Conservation (phyloP, 2,888 invertebrate species). For the Prionchulus punctatus region DNA sequence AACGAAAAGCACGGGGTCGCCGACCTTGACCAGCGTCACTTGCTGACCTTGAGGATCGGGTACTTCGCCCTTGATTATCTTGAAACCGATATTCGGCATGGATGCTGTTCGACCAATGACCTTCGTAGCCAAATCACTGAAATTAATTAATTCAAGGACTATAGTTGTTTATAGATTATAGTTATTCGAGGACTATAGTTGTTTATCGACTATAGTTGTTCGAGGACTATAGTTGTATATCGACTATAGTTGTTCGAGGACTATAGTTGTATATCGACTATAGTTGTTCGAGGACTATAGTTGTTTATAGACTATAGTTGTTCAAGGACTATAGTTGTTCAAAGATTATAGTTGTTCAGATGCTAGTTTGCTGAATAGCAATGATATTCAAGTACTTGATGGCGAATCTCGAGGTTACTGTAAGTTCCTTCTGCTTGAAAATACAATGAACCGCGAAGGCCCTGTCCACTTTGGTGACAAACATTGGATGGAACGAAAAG, state of each 20-base stretch:
- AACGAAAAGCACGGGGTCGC: conserved; percentile 17
- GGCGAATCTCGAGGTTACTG: conserved; percentile 15
- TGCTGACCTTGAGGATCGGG: conserved; percentile 3
- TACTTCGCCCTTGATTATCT: conserved; percentile 14
- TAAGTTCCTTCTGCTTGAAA: conserved; percentile 16
- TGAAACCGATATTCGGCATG: conserved; percentile 14
- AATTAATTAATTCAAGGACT: too few species aligned
- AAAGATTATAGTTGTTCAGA: not conserved
- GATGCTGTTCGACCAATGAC: conserved; percentile 13
- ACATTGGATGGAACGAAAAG: conserved; percentile 18
- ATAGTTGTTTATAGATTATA: too few species aligned
- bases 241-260: too few species aligned
- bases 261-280: too few species aligned
- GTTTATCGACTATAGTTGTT: too few species aligned
- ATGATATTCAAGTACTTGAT: conserved; percentile 3
- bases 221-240: too few species aligned
- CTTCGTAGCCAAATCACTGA: conserved; percentile 16
- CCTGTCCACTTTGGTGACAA: conserved; percentile 17
- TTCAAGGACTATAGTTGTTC: too few species aligned
- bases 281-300: too few species aligned
- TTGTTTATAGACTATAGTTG: too few species aligned
- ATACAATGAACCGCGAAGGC: conserved; percentile 20
- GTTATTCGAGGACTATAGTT: too few species aligned
- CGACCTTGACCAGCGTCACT: conserved; percentile 14
- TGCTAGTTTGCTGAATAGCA: not conserved